phyloP scores from a whole-genome alignment of 23 tunicate species.

The Phallusia fumigata region DNA sequence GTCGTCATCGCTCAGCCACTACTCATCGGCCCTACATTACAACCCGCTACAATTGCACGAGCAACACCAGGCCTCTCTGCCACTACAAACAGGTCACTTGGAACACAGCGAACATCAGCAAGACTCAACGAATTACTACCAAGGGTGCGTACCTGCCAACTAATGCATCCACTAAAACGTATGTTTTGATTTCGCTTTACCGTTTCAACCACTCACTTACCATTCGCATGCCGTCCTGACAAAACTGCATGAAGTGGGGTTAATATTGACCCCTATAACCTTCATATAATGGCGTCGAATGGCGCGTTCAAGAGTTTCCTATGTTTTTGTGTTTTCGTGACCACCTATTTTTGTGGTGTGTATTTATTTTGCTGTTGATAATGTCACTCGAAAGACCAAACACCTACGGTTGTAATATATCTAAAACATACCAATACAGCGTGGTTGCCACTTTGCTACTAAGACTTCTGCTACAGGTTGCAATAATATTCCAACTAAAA shows the following conservation, averaged over 20 bases:
- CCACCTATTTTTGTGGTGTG: background rate
- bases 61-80: constrained; percentile 43
- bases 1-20: constrained; percentile 39
- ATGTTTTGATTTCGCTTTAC: background rate
- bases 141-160: constrained; percentile 96
- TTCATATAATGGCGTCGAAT: background rate
- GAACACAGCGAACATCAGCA: constrained; percentile 47
- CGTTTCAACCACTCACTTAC: background rate
- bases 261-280: background rate
- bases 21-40: constrained; percentile 22
- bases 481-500: background rate
- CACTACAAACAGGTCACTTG: constrained; percentile 24
- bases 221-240: constrained; percentile 10
- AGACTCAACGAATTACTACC: constrained; percentile 59
- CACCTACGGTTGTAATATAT: background rate
- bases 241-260: background rate
- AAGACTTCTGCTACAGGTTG: background rate
- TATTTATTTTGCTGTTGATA: constrained; percentile 1
- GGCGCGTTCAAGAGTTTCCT: constrained; percentile 11
- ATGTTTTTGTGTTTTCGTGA: background rate
- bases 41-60: constrained; percentile 29
- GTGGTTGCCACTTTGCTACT: background rate
- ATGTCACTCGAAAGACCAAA: constrained; percentile 1
- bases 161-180: constrained; percentile 19
- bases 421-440: background rate